Percentiles rank a stretch among this genome's conserved stretches.
phyloP scores from a whole-genome alignment of 2,113 vertebrate species.

The Sarotherodon lohbergeri region DNA sequence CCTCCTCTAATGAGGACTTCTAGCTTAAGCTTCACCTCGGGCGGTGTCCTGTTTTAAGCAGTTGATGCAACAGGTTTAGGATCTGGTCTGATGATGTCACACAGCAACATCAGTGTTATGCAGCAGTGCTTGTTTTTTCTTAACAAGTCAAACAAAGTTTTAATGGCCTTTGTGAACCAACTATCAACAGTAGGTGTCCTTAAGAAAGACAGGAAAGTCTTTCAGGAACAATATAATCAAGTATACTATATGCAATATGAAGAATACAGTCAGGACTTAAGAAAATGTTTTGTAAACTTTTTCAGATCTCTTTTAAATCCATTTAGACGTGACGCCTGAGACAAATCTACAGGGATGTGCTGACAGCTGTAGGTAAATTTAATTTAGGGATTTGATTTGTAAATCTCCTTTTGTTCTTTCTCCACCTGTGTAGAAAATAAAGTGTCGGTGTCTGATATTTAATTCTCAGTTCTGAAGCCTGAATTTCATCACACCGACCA shows the following conservation, averaged over 20 bases:
- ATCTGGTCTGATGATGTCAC: background rate
- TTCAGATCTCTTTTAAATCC: background rate
- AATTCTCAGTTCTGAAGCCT: background rate
- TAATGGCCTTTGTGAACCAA: background rate
- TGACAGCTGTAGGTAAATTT: background rate
- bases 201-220: background rate
- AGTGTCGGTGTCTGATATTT: background rate
- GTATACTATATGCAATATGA: accelerated
- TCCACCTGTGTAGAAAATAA: background rate
- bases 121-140: accelerated
- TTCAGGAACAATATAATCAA: background rate
- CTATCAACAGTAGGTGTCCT: background rate
- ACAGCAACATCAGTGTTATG: background rate
- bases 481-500: background rate
- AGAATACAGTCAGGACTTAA: background rate
- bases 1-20: background rate
- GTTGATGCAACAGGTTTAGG: background rate
- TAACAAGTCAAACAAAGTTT: background rate
- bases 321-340: background rate
- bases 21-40: background rate
- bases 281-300: background rate
- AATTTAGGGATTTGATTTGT: background rate
- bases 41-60: background rate
- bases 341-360: background rate
- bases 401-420: background rate